phyloP scores from a whole-genome alignment of 2,113 vertebrate genomes.

The Ploceus nigricollis region DNA sequence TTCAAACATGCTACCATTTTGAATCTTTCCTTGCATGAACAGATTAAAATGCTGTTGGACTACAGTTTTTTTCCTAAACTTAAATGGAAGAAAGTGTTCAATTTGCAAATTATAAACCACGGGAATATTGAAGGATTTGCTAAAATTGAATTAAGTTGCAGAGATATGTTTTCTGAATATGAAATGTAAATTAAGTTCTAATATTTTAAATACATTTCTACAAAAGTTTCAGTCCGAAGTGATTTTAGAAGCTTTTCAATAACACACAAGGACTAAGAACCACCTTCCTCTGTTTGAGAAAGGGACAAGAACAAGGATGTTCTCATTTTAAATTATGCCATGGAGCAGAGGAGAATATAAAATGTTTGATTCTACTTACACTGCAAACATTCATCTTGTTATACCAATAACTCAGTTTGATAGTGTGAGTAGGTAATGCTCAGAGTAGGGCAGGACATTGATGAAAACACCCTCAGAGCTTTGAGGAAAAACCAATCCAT shows the following conservation, averaged over 20 bases:
- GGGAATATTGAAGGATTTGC: not conserved
- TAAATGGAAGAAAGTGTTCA: not conserved
- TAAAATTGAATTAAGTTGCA: not conserved
- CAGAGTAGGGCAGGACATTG: not conserved
- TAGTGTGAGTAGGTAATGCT: not conserved
- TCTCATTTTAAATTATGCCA: not conserved
- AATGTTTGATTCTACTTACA: slow-evolving; percentile 2
- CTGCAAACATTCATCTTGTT: slow-evolving; percentile 7
- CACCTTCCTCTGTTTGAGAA: not conserved
- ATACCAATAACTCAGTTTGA: not conserved
- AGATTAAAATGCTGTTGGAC: not conserved
- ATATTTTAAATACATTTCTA: not conserved
- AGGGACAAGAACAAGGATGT: not conserved
- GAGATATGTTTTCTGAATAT: not conserved
- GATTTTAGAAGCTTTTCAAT: not conserved
- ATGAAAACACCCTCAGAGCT: not conserved
- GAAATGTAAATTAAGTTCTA: not conserved
- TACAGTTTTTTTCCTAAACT: not conserved
- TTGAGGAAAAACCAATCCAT: not conserved
- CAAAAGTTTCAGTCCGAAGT: not conserved
- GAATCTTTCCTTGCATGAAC: not conserved
- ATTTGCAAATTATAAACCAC: not conserved
- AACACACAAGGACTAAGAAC: not conserved
- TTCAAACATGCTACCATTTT: not conserved
- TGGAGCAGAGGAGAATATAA: not conserved